Evolutionary conservation across 1,140 invertebrate species (phyloP).

Genomic region (Drosophila arawakana): DNA sequence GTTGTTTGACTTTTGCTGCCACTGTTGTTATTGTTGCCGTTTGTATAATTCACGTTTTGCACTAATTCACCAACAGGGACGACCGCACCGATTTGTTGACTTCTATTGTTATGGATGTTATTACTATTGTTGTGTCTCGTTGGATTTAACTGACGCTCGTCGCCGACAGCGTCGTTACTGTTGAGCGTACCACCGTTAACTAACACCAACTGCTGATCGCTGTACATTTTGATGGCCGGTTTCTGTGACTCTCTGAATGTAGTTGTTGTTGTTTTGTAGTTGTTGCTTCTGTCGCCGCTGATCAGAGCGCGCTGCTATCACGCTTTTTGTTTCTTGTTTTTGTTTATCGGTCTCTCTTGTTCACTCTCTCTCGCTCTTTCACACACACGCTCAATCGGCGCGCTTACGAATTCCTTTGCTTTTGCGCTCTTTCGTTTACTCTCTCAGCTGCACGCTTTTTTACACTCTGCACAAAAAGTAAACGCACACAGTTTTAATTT

Average conservation of each 20-base stretch:
- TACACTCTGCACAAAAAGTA: conserved; percentile 55
- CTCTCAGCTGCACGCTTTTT: conserved; percentile 35
- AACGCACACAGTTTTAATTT: not conserved
- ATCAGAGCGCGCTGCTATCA: conserved; percentile 42
- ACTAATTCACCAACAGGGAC: conserved; percentile 62
- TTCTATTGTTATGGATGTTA: conserved; percentile 40
- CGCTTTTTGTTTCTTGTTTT: conserved; percentile 39
- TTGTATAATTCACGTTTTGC: conserved; percentile 73
- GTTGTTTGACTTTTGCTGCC: conserved; percentile 61
- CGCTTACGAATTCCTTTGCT: conserved; percentile 48
- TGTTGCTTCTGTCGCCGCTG: conserved; percentile 30
- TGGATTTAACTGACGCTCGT: conserved; percentile 46
- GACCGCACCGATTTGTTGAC: conserved; percentile 49
- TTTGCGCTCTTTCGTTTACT: conserved; percentile 41
- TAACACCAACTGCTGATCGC: conserved; percentile 60
- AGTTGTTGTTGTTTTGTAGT: conserved; percentile 20
- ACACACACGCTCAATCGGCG: conserved; percentile 33
- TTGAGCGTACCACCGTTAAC: conserved; percentile 79
- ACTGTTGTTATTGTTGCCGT: conserved; percentile 48
- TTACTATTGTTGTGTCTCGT: conserved; percentile 39
- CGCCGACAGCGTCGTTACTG: conserved; percentile 65
- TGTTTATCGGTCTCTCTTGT: conserved; percentile 39
- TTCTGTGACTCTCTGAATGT: conserved; percentile 31
- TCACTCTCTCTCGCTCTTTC: conserved; percentile 25
- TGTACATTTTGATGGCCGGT: conserved; percentile 65